These are phyloP conservation scores for Metopia argyrocephala DNA, from an alignment of 2,888 invertebrate species.

Conservation along the genomic window DNA sequence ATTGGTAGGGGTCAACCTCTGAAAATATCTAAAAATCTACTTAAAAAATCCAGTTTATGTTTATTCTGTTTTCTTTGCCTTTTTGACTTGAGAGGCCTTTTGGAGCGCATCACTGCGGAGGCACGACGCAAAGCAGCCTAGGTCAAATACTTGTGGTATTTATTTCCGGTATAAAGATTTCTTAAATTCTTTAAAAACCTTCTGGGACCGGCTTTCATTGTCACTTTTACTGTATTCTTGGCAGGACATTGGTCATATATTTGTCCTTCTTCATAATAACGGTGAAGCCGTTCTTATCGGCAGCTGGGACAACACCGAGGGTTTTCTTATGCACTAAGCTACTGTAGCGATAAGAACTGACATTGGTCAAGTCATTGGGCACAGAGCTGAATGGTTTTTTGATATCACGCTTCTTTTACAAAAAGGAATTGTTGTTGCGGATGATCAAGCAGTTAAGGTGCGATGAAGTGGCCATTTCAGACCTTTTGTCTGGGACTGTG, in stretches of 20 bases:
- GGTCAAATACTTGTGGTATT: conserved; percentile 92
- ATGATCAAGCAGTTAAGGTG: conserved; percentile 79
- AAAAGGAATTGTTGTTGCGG: conserved; percentile 78
- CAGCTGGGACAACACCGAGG: conserved; percentile 90
- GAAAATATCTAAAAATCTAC: conserved; percentile 49
- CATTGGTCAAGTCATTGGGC: conserved; percentile 94
- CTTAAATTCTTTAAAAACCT: conserved; percentile 91
- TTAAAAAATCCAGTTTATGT: conserved; percentile 17
- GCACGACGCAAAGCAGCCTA: conserved; percentile 93
- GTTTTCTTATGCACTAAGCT: conserved; percentile 95
- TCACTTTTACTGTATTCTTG: conserved; percentile 86
- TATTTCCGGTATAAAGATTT: conserved; percentile 87
- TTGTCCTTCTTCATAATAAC: conserved; percentile 90
- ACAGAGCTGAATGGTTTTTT: conserved; percentile 79
- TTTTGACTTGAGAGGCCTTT: conserved; percentile 90
- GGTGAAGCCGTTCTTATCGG: conserved; percentile 96
- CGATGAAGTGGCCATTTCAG: conserved; percentile 77
- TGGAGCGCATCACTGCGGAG: conserved; percentile 96
- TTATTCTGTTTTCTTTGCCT: conserved; percentile 91
- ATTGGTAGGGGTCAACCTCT: no score
- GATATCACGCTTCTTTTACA: conserved; percentile 78
- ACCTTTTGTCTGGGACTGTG: conserved; percentile 75
- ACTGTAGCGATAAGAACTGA: conserved; percentile 95
- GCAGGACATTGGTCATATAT: conserved; percentile 86
- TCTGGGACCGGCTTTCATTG: conserved; percentile 93